Evolutionary conservation across 2,888 invertebrate species (phyloP).

Genomic region (Allacma fusca): DNA sequence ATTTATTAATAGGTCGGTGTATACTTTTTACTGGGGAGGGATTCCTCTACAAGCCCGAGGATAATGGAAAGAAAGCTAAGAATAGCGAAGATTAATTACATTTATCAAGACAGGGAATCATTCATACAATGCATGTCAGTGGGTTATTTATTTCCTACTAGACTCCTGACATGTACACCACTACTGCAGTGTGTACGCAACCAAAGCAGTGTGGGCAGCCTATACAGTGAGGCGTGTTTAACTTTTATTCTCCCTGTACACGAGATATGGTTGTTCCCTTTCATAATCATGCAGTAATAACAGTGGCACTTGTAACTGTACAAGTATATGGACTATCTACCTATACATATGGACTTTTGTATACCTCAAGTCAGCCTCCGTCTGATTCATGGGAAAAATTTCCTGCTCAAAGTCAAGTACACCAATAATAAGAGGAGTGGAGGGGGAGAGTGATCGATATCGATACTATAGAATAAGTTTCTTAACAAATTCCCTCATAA

Average conservation of each 20-base stretch:
- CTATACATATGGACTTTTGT: no score
- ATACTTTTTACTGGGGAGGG: background rate
- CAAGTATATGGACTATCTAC: no score
- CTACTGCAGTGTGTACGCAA: background rate
- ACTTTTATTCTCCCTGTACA: background rate
- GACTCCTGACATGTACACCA: background rate
- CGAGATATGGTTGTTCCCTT: no score
- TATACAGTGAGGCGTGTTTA: background rate
- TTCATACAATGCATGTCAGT: slow-evolving; percentile 13
- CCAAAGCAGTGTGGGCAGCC: background rate
- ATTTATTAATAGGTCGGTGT: slow-evolving; percentile 1
- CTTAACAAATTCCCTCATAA: no score
- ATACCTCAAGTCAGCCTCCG: no score
- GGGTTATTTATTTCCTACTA: slow-evolving; percentile 7
- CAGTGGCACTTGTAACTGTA: no score
- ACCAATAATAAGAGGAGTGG: no score
- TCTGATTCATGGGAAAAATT: no score
- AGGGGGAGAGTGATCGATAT: no score
- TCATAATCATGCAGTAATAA: no score
- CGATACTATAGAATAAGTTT: no score
- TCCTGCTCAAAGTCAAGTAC: no score
- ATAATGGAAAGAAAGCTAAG: background rate
- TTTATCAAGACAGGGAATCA: slow-evolving; percentile 3
- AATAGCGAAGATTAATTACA: slow-evolving; percentile 4
- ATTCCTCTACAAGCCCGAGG: background rate